Evolutionary conservation across 2,797 vertebrate genomes (phyloP).

Genomic region (Sebastes aleutianus): DNA sequence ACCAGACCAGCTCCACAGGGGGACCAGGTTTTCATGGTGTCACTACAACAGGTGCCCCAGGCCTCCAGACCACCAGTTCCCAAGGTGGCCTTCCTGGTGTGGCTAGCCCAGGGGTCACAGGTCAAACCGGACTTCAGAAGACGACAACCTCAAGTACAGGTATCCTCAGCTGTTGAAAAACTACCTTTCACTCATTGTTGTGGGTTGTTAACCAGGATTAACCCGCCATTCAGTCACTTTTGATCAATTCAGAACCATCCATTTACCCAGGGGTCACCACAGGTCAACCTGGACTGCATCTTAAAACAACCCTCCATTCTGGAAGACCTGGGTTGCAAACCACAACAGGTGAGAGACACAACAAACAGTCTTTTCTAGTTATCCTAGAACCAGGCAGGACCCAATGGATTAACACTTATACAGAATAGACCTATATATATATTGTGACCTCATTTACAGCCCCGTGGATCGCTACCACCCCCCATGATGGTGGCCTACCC

Average conservation of each 20-base stretch:
- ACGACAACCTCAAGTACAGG: conserved; percentile 30
- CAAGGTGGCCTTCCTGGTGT: conserved; percentile 70
- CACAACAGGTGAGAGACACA: conserved; percentile 40
- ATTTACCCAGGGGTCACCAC: conserved; percentile 30
- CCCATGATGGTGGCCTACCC: conserved; percentile 66
- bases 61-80: conserved; percentile 61
- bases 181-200: not conserved
- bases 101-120: conserved; percentile 56
- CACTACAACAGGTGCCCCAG: conserved; percentile 67
- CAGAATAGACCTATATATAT: not conserved
- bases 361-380: not conserved
- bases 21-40: conserved; percentile 64
- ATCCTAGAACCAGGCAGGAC: not conserved
- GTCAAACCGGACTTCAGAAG: conserved; percentile 55
- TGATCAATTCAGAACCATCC: not conserved
- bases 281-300: conserved; percentile 59
- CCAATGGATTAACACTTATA: accelerated
- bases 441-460: conserved; percentile 33
- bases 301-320: conserved; percentile 18
- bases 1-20: conserved; percentile 69
- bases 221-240: not conserved
- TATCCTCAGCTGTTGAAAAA: not conserved
- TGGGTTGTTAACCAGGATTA: not conserved
- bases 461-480: conserved; percentile 27
- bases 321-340: conserved; percentile 63